These are phyloP conservation scores for Argyresthia albistria DNA, from an alignment of 2,888 invertebrate genomes.

Conservation along the genomic window DNA sequence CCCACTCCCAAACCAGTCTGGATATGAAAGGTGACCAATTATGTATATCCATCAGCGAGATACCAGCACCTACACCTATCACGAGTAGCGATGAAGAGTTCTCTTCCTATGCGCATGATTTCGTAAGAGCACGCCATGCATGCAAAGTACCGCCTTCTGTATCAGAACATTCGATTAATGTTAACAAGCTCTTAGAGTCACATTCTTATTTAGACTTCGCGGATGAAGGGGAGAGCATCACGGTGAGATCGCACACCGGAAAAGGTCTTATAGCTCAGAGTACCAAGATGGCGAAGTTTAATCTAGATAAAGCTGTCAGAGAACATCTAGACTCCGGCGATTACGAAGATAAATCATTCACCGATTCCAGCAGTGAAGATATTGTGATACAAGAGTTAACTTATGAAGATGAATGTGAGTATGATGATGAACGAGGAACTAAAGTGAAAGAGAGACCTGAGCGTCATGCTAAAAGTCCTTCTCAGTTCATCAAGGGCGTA, in stretches of 20 bases:
- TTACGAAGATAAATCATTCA: slow-evolving; percentile 52
- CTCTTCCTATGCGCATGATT: slow-evolving; percentile 60
- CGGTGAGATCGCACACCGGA: slow-evolving; percentile 39
- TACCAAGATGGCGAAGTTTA: slow-evolving; percentile 62
- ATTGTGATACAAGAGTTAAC: slow-evolving; percentile 36
- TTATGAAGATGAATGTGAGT: slow-evolving; percentile 12
- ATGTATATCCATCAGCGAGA: slow-evolving; percentile 49
- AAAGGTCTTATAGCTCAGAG: slow-evolving; percentile 52
- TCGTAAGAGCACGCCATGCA: slow-evolving; percentile 36
- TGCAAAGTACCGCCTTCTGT: slow-evolving; percentile 46
- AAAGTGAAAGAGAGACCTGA: slow-evolving; percentile 19
- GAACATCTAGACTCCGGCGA: slow-evolving; percentile 57
- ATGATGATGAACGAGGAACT: slow-evolving; percentile 2
- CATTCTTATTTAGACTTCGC: slow-evolving; percentile 50
- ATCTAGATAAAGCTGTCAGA: slow-evolving; percentile 43
- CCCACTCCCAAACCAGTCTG: slow-evolving; percentile 42
- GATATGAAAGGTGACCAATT: slow-evolving; percentile 63
- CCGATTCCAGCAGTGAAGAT: slow-evolving; percentile 58
- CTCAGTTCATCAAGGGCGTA: slow-evolving; percentile 35
- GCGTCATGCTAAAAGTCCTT: slow-evolving; percentile 28
- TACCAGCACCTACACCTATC: slow-evolving; percentile 47
- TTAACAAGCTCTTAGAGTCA: slow-evolving; percentile 42
- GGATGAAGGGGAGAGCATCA: slow-evolving; percentile 51
- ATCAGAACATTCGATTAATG: slow-evolving; percentile 47
- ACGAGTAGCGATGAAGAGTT: slow-evolving; percentile 61